These are phyloP conservation scores for Puntigrus tetrazona DNA, from an alignment of 2,113 vertebrate genomes.

Conservation along the genomic window DNA sequence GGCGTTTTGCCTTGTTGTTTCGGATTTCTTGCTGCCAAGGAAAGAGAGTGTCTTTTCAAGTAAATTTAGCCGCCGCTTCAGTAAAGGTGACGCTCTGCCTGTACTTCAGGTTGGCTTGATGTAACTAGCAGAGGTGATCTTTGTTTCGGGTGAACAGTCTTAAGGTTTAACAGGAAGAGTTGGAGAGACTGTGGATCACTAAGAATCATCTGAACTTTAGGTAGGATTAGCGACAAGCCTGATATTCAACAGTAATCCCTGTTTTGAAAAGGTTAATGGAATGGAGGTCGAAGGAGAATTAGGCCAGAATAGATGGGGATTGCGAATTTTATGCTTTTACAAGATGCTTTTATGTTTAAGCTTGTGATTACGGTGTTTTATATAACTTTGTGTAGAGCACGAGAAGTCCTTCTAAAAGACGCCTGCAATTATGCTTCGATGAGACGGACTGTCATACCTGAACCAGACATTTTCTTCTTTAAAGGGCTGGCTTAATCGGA, in stretches of 20 bases:
- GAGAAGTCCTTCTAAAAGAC: background rate
- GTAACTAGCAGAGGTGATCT: background rate
- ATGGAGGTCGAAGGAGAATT: conserved; percentile 57
- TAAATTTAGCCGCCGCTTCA: background rate
- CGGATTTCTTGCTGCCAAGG: background rate
- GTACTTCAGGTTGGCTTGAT: background rate
- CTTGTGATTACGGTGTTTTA: too few species aligned
- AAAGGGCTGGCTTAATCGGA: too few species aligned
- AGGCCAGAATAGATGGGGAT: conserved; percentile 43
- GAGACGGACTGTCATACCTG: background rate
- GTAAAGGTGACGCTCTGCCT: background rate
- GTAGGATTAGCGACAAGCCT: conserved; percentile 74
- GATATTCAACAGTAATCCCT: conserved; percentile 73
- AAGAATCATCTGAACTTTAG: conserved; percentile 68
- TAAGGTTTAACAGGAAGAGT: background rate
- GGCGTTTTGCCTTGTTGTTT: background rate
- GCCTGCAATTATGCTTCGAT: background rate
- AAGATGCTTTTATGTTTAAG: background rate
- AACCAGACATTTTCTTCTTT: background rate
- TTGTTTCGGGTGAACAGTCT: background rate
- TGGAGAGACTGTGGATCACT: background rate
- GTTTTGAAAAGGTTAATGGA: conserved; percentile 65
- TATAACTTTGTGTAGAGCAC: background rate
- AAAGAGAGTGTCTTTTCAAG: background rate
- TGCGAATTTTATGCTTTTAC: conserved; percentile 60